Conservation (phyloP, 2,888 invertebrate genomes). For the Merodon equestris region DNA sequence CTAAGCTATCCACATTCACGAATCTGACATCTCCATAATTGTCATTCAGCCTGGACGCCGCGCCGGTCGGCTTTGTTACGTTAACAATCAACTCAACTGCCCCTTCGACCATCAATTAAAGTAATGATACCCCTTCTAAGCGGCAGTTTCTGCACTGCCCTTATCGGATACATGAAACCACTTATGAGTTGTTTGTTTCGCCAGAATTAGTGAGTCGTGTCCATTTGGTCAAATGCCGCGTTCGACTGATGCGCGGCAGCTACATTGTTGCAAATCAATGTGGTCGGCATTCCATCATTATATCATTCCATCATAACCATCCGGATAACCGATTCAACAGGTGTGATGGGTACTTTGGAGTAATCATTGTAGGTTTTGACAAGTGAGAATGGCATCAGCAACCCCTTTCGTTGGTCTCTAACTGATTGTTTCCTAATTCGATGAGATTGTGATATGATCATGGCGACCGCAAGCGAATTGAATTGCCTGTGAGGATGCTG, state of each 20-base stretch:
- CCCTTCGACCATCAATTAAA: slow-evolving; percentile 20
- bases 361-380: slow-evolving; percentile 8
- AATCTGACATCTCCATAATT: background rate
- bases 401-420: slow-evolving; percentile 5
- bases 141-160: slow-evolving; percentile 35
- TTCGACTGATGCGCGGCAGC: no score
- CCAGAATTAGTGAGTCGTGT: background rate
- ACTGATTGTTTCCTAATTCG: slow-evolving; percentile 45
- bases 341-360: slow-evolving; percentile 36
- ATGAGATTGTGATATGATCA: slow-evolving; percentile 3
- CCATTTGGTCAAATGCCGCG: background rate
- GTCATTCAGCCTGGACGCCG: no score
- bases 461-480: no score
- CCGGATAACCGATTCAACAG: slow-evolving; percentile 14
- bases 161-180: slow-evolving; percentile 39
- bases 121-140: slow-evolving; percentile 22
- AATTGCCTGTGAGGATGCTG: no score
- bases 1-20: background rate
- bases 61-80: no score
- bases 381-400: background rate
- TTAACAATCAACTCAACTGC: no score
- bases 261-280: slow-evolving; percentile 48
- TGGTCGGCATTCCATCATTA: slow-evolving; percentile 20
- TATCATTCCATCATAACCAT: slow-evolving; percentile 17
- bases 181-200: slow-evolving; percentile 26